Evolutionary conservation across 53 echinoderm and acorn worm genomes (phyloP), one percentile per base, ranked within the genome.

Genomic region (Echinarachnius parma): DNA sequence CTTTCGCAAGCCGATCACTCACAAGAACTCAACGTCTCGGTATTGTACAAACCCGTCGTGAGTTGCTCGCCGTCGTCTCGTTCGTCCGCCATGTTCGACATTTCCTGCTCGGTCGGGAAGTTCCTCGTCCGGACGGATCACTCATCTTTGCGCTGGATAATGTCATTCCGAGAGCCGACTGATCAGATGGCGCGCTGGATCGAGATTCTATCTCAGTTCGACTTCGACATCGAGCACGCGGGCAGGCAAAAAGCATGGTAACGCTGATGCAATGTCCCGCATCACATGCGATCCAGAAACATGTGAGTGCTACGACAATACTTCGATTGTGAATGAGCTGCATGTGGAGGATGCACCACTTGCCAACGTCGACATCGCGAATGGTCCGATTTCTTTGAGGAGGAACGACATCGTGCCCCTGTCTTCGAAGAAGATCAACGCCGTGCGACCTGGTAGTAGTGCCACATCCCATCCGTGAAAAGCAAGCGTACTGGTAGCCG

Each of bases 131-230:
- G 84, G 34, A 84, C 84, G 4, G 79, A 84, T 29, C 86, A 76
- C 31, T 76, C 55, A 22, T 65, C 67, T 19, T 46, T 86, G 19
- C 25, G 66, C 23, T 81, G 81, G 86, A 27, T 77, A 16, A 64
- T 67, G 66, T 36, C 60, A 3, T 86, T 86, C 34, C 59, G 35
- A 22, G 76, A 86, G 8, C 86, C 86, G n/a, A 44, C 36, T 0
- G 77, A 81, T n/a, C 86, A 86, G 25, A 66, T 86, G 60, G 86
- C 81, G 0, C 58, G 81, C 47, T 86, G 55, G 55, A 11, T 55
- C 2, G 27, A 55, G 11, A 55, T 55, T 30, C 29, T 55, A 26
- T 55, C 55, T 2, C 85, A 85, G 31, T 86, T 80, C 29, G 30
- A 86, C 39, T 75, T 86, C 23, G 52, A 60, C 11, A 60, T 86